Base-by-base conservation (phyloP, 2,888 invertebrate genomes). In the Brassicogethes aeneus region DNA sequence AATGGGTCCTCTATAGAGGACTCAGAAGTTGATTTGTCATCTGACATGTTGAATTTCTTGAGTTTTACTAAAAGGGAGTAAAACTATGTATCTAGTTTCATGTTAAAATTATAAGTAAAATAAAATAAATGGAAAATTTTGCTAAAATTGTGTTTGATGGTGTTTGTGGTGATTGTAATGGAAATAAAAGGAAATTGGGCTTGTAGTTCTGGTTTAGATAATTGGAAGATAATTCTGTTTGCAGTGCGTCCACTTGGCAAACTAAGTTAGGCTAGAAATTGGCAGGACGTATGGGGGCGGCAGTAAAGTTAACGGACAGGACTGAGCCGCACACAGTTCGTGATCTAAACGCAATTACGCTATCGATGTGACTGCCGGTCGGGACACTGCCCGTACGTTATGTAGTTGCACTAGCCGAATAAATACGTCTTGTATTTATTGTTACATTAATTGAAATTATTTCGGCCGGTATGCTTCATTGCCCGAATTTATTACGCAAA, bases 291-390 rank as follows among this genome's bases (percentile, higher is more conserved):
- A 53, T 48, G 48, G 51, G 51, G 51, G 49, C 23, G 23, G 10
- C 44, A 51, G 56, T 56, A 52, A 54, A 56, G 52, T 55, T 52
- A 44, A 52, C 49, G 48, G 45, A 52, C 47, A 44, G 46, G 51
- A 47, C 48, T 52, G 53, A 23, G 5, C 23, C 5, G 23, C 23
- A 5, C 23, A 10, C 23, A 23, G 10, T 23, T 23, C 51, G 52
- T 55, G 58, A 57, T 56, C 56, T 55, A 58, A 58, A 58, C 56
- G 56, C 58, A 56, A 58, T 58, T 58, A 57, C 54, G 42, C 52
- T 54, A 56, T 56, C 53, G 54, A 58, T 58, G 58, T 49, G 55
- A 53, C 55, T 55, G 34, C 46, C 17, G 34, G 49, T 36, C n/a
- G n/a, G n/a, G n/a, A n/a, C n/a, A n/a, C n/a, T n/a, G 55, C 50